These are phyloP conservation scores for Osedax fenrisi DNA, from an alignment of 2,888 invertebrate species.

Conservation along the genomic window DNA sequence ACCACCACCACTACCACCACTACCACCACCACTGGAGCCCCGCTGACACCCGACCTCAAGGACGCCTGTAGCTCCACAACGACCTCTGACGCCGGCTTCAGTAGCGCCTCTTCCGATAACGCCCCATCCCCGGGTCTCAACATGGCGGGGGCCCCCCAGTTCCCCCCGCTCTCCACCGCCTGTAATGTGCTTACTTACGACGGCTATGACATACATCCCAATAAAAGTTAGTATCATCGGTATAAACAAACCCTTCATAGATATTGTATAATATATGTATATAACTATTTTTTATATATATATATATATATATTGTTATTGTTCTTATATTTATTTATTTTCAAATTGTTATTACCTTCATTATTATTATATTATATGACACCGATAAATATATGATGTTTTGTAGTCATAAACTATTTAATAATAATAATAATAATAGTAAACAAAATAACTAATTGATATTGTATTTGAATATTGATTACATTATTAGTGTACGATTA, in stretches of 20 bases:
- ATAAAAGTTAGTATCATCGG: conserved; percentile 15
- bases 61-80: conserved; percentile 35
- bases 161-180: conserved; percentile 45
- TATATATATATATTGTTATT: no score
- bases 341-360: no score
- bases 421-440: no score
- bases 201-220: conserved; percentile 12
- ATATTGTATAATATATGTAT: neutral
- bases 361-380: no score
- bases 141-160: conserved; percentile 47
- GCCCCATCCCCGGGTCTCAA: conserved; percentile 47
- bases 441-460: no score
- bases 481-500: no score
- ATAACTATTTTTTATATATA: no score
- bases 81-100: neutral
- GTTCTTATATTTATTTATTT: no score
- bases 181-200: conserved; percentile 55
- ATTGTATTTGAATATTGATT: no score
- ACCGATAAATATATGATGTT: no score
- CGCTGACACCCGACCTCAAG: conserved; percentile 11
- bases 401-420: no score
- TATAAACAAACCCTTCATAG: neutral
- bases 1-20: conserved; percentile 53
- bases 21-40: conserved; percentile 37
- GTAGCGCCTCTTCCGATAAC: conserved; percentile 46